A percentile compares a stretch with the other conserved stretches of the same genome.
Evolutionary conservation across 2,888 invertebrate genomes (phyloP).

Genomic region (Yponomeuta sedellus): DNA sequence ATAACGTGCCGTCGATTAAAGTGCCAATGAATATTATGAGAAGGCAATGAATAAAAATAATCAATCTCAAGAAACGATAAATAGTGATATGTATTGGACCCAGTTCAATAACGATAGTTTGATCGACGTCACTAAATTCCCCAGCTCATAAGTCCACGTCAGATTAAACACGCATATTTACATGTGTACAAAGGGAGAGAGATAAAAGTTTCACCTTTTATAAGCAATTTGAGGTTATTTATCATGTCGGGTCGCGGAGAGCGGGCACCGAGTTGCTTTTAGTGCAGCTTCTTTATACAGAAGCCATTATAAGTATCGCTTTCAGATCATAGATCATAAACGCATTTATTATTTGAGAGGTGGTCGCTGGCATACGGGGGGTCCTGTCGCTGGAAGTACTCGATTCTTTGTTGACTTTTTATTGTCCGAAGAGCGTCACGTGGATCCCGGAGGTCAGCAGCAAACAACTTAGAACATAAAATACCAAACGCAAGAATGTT

Average conservation of each 20-base stretch:
- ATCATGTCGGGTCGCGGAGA: slow-evolving; percentile 48
- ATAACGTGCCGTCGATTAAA: too few relatives aligned
- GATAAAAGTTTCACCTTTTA: slow-evolving; percentile 68
- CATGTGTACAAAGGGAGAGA: slow-evolving; percentile 56
- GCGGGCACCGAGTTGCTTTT: slow-evolving; percentile 46
- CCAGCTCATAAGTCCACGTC: slow-evolving; percentile 46
- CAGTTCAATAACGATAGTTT: slow-evolving; percentile 27
- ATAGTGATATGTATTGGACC: background rate
- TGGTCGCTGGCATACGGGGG: slow-evolving; percentile 58
- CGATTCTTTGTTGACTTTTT: slow-evolving; percentile 61
- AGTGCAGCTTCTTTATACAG: slow-evolving; percentile 71
- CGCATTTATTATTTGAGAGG: slow-evolving; percentile 59
- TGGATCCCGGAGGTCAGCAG: slow-evolving; percentile 54
- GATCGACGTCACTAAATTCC: slow-evolving; percentile 24
- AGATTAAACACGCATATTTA: slow-evolving; percentile 65
- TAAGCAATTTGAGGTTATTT: slow-evolving; percentile 72
- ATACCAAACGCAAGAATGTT: slow-evolving; percentile 50
- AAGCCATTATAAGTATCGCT: slow-evolving; percentile 76
- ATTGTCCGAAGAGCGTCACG: slow-evolving; percentile 62
- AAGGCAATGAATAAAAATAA: background rate
- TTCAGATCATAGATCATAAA: slow-evolving; percentile 76
- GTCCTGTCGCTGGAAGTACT: slow-evolving; percentile 54
- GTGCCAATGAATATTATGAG: background rate
- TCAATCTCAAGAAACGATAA: background rate
- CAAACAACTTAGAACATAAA: slow-evolving; percentile 45